Evolutionary conservation across 2,113 vertebrate species (phyloP).

Genomic region (Hippolais icterina): DNA sequence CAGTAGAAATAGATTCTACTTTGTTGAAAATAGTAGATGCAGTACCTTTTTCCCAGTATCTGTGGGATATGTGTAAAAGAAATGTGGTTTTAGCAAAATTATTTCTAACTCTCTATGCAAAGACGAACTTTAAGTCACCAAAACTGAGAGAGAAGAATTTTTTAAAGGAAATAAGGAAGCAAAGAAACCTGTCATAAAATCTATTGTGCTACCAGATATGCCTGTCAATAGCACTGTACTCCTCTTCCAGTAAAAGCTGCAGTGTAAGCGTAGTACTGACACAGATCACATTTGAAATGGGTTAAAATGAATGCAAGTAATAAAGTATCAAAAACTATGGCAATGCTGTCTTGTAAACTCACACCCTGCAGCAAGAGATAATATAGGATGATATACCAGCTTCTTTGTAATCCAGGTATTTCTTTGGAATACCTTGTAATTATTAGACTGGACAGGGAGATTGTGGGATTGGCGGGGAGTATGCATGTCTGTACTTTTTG

Average conservation of each 20-base stretch:
- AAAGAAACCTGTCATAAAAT: constrained; percentile 17
- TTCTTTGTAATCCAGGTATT: constrained; percentile 55
- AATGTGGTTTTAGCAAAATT: neutral
- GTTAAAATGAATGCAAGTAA: constrained; percentile 25
- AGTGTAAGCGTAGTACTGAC: constrained; percentile 31
- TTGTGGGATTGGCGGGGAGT: neutral
- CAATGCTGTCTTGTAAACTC: constrained; percentile 1
- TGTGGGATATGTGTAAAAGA: neutral
- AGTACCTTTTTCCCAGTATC: neutral
- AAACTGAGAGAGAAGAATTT: neutral
- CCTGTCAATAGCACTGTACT: constrained; percentile 17
- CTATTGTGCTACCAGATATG: neutral
- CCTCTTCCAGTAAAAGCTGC: constrained; percentile 47
- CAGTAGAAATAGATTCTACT: neutral
- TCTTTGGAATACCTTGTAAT: constrained; percentile 49
- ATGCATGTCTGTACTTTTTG: neutral
- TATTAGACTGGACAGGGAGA: constrained; percentile 29
- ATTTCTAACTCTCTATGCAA: neutral
- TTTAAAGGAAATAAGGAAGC: neutral
- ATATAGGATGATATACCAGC: neutral
- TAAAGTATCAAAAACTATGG: constrained; percentile 17
- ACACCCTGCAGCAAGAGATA: constrained; percentile 40
- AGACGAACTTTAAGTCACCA: neutral
- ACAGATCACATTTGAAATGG: constrained; percentile 14
- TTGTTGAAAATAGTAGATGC: neutral